Conservation (phyloP, 2,888 invertebrate species). For the Fabriciana adippe region DNA sequence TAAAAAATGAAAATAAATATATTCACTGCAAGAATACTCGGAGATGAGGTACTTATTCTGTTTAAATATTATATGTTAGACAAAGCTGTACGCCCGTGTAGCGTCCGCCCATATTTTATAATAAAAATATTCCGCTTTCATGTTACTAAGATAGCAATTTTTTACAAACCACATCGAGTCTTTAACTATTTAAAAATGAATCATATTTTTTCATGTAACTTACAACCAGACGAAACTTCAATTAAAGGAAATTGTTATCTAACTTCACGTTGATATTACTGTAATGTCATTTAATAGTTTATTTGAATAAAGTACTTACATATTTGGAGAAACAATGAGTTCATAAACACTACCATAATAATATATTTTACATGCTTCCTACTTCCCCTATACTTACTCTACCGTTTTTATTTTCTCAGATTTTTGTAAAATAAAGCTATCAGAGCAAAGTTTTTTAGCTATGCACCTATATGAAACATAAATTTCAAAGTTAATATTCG, state of each 20-base stretch:
- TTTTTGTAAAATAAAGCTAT: neutral
- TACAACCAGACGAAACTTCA: too few relatives aligned
- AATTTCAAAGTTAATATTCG: conserved; percentile 22
- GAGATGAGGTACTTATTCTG: conserved; percentile 12
- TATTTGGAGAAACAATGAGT: too few relatives aligned
- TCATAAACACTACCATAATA: too few relatives aligned
- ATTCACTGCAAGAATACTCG: conserved; percentile 2
- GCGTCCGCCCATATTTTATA: neutral
- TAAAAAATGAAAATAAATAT: conserved; percentile 2
- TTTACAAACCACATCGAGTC: too few relatives aligned
- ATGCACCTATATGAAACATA: conserved; percentile 17
- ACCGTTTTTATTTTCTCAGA: neutral
- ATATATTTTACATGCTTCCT: too few relatives aligned
- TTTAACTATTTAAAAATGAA: too few relatives aligned
- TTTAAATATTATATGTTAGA: conserved; percentile 8
- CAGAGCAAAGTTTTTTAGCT: conserved; percentile 7
- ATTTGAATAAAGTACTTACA: too few relatives aligned
- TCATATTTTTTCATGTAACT: too few relatives aligned
- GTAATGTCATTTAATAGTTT: too few relatives aligned
- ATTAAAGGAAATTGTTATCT: too few relatives aligned
- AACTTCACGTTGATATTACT: too few relatives aligned
- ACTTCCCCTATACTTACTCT: too few relatives aligned
- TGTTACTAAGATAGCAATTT: neutral
- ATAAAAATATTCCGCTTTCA: neutral
- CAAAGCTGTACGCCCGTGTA: neutral